These are phyloP conservation scores for Cancer borealis DNA, from an alignment of 2,888 invertebrate genomes.

Conservation along the genomic window DNA sequence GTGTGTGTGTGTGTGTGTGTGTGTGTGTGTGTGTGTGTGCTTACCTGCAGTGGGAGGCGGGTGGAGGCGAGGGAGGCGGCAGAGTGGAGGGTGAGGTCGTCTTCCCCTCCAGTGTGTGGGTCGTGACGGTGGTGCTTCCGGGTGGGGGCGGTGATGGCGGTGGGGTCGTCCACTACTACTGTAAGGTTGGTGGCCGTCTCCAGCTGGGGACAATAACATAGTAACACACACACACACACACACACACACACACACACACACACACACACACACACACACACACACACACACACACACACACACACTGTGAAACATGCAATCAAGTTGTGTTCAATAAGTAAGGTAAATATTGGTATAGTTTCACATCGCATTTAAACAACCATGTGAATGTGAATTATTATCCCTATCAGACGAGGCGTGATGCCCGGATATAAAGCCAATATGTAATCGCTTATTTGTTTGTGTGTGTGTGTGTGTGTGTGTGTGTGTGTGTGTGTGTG, in stretches of 20 bases:
- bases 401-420: background rate
- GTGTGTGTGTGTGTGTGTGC: background rate
- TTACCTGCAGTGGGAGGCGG: slow-evolving; percentile 41
- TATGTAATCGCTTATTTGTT: background rate
- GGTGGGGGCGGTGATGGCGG: background rate
- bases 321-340: background rate
- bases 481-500: slow-evolving; percentile 9
- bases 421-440: background rate
- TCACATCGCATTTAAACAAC: background rate
- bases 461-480: too few species aligned
- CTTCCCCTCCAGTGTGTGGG: background rate
- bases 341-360: background rate
- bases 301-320: background rate
- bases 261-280: slow-evolving; percentile 44
- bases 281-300: slow-evolving; percentile 42
- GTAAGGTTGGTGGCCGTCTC: slow-evolving; percentile 7
- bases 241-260: slow-evolving; percentile 13
- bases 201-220: background rate
- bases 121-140: slow-evolving; percentile 6
- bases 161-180: background rate
- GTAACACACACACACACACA: background rate
- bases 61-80: slow-evolving; percentile 46
- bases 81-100: slow-evolving; percentile 12
- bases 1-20: slow-evolving; percentile 38
- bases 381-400: background rate